Evolutionary conservation across 2,888 invertebrate species (phyloP), one percentile per base, ranked within the genome.

Genomic region (Synergus itoensis): DNA sequence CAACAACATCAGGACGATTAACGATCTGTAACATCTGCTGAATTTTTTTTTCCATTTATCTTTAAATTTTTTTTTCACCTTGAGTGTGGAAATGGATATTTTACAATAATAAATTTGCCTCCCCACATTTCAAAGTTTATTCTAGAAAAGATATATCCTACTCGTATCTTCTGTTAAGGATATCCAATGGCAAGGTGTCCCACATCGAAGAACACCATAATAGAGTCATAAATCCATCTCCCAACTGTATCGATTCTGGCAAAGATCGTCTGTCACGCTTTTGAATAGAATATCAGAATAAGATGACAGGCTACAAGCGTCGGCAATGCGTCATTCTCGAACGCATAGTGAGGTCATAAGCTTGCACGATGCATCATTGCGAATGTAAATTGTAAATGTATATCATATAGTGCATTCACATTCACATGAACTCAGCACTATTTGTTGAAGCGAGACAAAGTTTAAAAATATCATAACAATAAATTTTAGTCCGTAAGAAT

Each of bases 281-380:
- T 73, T 53, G 53, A 73, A 73, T 53, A 73, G 73, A 73, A 73
- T 73, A 73, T 73, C 73, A 73, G 73, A 73, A 53, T 73, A 73
- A 73, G 73, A 73, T 73, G 73, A 73, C 73, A 73, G 40, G 36
- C n/a, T 73, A 57, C 73, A 53, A 36, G 18, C 53, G 11, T 36
- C n/a, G 36, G 28, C 36, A 11, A 73, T 73, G 73, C 18, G 73
- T 73, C 73, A 73, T 73, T 36, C 53, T 73, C 18, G 73, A 73
- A 53, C 36, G 73, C 73, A 73, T 40, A 43, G 40, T 28, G 36
- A 73, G 40, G 53, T n/a, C 53, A 73, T 73, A 73, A 73, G 53
- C 65, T 65, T 18, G 41, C 53, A 73, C n/a, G 53, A 73, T 73
- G 53, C 53, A 73, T 36, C 48, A 36, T n/a, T 62, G 62, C 28